Conservation (phyloP, 2,113 vertebrate genomes). For the Hippopotamus amphibius region DNA sequence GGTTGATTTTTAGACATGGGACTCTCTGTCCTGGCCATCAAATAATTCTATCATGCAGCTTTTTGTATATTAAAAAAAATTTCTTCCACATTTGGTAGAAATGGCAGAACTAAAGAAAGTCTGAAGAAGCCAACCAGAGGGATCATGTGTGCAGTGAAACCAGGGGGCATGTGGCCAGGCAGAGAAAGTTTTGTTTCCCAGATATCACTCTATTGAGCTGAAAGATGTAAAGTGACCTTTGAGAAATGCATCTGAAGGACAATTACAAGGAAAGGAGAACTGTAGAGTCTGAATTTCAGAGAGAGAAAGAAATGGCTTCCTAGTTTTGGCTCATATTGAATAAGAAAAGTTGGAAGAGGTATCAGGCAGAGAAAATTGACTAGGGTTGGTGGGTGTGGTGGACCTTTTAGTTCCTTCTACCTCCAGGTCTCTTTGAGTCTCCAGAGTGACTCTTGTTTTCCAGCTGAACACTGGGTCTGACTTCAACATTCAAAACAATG, state of each 20-base stretch:
- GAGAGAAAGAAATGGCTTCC: background rate
- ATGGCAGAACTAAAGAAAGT: background rate
- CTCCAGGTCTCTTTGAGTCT: background rate
- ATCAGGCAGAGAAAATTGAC: background rate
- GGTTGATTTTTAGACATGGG: conserved; percentile 2
- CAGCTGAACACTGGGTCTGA: background rate
- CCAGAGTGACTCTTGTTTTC: background rate
- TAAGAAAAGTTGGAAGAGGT: background rate
- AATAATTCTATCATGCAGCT: background rate
- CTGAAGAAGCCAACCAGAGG: background rate
- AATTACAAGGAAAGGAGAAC: background rate
- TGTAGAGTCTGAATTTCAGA: background rate
- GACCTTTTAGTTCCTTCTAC: background rate
- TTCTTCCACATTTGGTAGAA: background rate
- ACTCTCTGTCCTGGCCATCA: background rate
- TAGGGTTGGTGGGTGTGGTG: background rate
- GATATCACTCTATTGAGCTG: background rate
- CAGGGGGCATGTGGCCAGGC: background rate
- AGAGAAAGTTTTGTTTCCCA: background rate
- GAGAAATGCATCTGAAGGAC: background rate
- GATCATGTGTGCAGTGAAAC: background rate
- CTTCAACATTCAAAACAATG: background rate
- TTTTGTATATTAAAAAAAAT: background rate
- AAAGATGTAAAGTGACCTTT: background rate
- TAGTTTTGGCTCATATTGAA: background rate